Base-by-base conservation (phyloP, 2,888 invertebrate genomes). In the Taphrorychus bicolor region DNA sequence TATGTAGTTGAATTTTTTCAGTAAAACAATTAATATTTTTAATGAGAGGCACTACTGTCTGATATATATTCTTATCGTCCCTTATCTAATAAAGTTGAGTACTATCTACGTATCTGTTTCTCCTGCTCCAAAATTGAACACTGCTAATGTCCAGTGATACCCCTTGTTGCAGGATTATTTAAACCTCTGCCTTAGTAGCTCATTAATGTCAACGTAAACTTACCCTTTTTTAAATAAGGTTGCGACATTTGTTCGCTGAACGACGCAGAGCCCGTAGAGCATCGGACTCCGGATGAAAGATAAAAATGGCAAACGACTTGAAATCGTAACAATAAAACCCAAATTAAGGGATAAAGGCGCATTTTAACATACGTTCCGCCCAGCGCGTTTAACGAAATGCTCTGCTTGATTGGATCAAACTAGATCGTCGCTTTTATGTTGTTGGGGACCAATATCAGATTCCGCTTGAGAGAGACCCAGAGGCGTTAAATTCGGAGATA, bases 361-460 rank as follows among this genome's bases (percentile, higher is more conserved):
- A 65, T 64, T 75, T 76, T 75, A 76, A 75, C 75, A 75, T 76
- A 76, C 75, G 75, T 75, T 75, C 72, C 75, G 73, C 75, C 76
- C 75, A 71, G 59, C 73, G 73, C 71, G 72, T 74, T 73, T 73
- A 72, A 73, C 73, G 73, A 69, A 73, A 74, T 74, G 76, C 75
- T 76, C 75, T 74, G 74, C 74, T 75, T 76, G 76, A 76, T 76
- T 76, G 75, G 74, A 76, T 74, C 73, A 75, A 75, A 74, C 73
- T 74, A 71, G 74, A 74, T 73, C 73, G 72, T 67, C 71, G 73
- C 70, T 74, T 74, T 76, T 75, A 75, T 73, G 73, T 71, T 63
- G 69, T 56, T 54, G 65, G 71, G 69, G 45, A 49, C 48, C 66
- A 64, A 56, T 65, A 72, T 72, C 72, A 67, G 64, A 70, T 72